Base-by-base conservation (phyloP, 2,888 invertebrate species). In the Tromatobia lineatoria region DNA sequence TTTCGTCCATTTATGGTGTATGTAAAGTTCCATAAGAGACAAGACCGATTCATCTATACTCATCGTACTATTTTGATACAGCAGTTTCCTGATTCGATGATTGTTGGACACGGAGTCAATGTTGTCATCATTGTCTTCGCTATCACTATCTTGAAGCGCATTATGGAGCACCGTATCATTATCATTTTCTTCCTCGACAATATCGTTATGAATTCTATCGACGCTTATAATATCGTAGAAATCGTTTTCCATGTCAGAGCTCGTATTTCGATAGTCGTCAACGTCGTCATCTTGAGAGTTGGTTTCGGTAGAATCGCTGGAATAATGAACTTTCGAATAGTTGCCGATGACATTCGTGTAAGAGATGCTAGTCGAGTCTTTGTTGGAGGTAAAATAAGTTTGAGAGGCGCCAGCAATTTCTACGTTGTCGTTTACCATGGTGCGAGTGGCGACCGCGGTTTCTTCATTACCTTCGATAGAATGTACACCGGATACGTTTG, bases 21-120 rank as follows among this genome's bases (percentile, higher is more conserved):
- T n/a, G 59, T 84, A 84, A 34, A 76, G 73, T 20, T 84, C 71
- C 42, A 84, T 38, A 54, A 84, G 52, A 23, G 34, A n/a, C 47
- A 73, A 18, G 59, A 84, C 77, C 15, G 38, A 57, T 29, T 77
- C 50, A 67, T 80, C 66, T 42, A 76, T 45, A 29, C 42, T 80
- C 52, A 80, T 69, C n/a, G 54, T 61, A 77, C 80, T 69, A 59
- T 71, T 69, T 61, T 80, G 59, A 50, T 84, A 77, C 42, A 83
- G 52, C 47, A 52, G 29, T 38, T 57, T 13, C 29, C 47, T 25
- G 11, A 57, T 69, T 69, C 50, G n/a, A 50, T 69, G 47, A 69
- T 69, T 15, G 50, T 50, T 47, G 29, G 50, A 50, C 29, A n/a
- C 29, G 69, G 69, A 25, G 69, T 69, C 38, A 18, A 50, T 52